These are phyloP conservation scores for Dioctria rufipes DNA, from an alignment of 2,888 invertebrate species.

Conservation along the genomic window DNA sequence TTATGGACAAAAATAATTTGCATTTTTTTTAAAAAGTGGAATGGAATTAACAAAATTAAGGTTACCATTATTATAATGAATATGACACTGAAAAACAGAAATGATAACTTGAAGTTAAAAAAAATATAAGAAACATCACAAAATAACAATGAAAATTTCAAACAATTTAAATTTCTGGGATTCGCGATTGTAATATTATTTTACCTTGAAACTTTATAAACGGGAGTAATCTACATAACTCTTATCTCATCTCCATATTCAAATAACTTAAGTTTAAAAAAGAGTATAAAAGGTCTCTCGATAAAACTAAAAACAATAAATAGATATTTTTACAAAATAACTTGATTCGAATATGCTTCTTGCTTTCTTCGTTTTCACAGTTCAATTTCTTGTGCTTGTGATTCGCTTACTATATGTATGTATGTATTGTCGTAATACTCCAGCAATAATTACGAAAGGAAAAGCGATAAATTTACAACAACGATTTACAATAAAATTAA, in stretches of 20 bases:
- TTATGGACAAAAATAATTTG: constrained; percentile 18
- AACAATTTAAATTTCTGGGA: not conserved
- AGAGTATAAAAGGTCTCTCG: constrained; percentile 28
- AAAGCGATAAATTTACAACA: constrained; percentile 20
- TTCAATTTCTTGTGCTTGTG: not conserved
- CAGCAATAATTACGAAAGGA: constrained; percentile 27
- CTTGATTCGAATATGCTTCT: not conserved
- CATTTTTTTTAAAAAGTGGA: constrained; percentile 16
- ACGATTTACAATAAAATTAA: constrained; percentile 23
- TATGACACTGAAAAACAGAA: constrained; percentile 21
- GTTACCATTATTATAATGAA: not conserved
- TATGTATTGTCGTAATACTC: constrained; percentile 25
- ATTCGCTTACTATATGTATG: not conserved
- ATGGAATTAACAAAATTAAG: constrained; percentile 41
- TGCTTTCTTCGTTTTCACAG: constrained; percentile 6
- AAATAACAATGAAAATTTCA: constrained; percentile 3
- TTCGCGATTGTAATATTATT: not conserved
- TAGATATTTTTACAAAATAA: constrained; percentile 39
- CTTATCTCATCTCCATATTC: not conserved
- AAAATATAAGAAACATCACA: not conserved
- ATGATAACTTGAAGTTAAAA: constrained; percentile 12
- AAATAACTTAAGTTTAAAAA: constrained; percentile 7
- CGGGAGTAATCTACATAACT: not conserved
- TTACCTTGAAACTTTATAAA: not conserved
- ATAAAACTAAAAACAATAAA: constrained; percentile 45